phyloP scores from a whole-genome alignment of 2,797 vertebrate species.

The Enteromius mattozi region DNA sequence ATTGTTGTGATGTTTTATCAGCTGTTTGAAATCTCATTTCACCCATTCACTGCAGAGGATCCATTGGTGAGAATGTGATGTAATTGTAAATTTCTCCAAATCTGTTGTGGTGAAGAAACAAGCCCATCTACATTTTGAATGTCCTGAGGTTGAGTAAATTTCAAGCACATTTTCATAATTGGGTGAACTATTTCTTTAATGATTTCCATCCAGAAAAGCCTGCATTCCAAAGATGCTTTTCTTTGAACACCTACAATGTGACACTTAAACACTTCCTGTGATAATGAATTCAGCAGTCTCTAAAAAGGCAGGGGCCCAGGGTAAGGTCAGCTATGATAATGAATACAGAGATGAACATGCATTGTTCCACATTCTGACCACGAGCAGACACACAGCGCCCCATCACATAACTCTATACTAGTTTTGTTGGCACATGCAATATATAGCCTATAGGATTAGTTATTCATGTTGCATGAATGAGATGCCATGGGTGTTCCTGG shows the following conservation, averaged over 20 bases:
- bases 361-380: conserved; percentile 32
- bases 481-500: conserved; percentile 53
- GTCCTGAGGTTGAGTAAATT: background rate
- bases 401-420: conserved; percentile 17
- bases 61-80: background rate
- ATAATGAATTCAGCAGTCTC: conserved; percentile 41
- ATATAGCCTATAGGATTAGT: conserved; percentile 60
- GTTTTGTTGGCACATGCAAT: conserved; percentile 29
- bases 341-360: conserved; percentile 14
- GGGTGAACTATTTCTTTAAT: background rate
- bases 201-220: background rate
- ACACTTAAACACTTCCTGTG: background rate
- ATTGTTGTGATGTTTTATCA: background rate
- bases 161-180: background rate
- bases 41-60: background rate
- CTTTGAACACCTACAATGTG: background rate
- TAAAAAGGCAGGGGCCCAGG: conserved; percentile 56
- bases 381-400: background rate
- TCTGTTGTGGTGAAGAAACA: background rate
- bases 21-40: background rate
- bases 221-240: background rate
- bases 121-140: background rate
- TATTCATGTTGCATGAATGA: conserved; percentile 60
- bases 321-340: conserved; percentile 62
- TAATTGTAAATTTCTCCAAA: background rate